These are phyloP conservation scores for Bungarus multicinctus DNA, from an alignment of 2,113 vertebrate species.

Conservation along the genomic window DNA sequence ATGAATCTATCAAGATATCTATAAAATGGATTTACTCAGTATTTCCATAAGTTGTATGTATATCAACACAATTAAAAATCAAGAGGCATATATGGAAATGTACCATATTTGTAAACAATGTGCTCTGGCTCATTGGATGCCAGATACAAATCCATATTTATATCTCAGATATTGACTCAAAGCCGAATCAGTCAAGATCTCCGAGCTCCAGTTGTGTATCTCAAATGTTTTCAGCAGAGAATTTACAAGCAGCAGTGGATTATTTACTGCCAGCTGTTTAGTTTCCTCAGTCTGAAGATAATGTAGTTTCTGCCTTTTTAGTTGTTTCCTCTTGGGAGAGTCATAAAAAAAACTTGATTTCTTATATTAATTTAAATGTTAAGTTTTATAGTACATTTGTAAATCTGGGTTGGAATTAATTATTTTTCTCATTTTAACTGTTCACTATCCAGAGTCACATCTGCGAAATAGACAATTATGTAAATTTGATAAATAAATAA, in stretches of 20 bases:
- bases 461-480: neutral
- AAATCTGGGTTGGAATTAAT: neutral
- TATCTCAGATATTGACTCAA: conserved; percentile 19
- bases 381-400: neutral
- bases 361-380: neutral
- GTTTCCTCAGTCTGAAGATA: neutral
- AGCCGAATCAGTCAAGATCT: neutral
- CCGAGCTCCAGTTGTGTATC: neutral
- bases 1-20: conserved; percentile 16
- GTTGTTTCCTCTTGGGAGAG: neutral
- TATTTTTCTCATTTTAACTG: neutral
- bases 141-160: conserved; percentile 8
- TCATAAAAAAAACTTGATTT: neutral
- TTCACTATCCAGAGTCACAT: neutral
- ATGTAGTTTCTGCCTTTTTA: neutral
- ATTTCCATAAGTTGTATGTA: neutral
- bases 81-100: neutral
- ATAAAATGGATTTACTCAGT: conserved; percentile 24
- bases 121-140: neutral
- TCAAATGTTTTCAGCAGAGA: neutral
- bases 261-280: neutral
- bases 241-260: neutral
- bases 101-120: conserved; percentile 3
- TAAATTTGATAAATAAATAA: neutral
- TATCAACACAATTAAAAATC: conserved; percentile 16